These are phyloP conservation scores for Leptinotarsa tumamoca DNA, from an alignment of 2,888 invertebrate species.

Conservation along the genomic window DNA sequence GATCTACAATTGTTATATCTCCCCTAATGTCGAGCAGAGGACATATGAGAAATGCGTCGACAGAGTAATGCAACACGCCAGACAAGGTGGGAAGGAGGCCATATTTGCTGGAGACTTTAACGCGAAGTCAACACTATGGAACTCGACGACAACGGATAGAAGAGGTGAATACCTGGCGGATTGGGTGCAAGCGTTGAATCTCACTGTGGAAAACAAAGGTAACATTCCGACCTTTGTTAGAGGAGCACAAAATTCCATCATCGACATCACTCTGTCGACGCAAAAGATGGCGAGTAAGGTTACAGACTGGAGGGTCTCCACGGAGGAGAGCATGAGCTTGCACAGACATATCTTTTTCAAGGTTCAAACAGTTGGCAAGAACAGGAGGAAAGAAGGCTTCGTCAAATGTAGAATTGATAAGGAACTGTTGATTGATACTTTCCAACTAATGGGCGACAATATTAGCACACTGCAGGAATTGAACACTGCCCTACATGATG, in stretches of 20 bases:
- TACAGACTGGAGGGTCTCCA: slow-evolving; percentile 13
- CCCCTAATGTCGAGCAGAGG: slow-evolving; percentile 23
- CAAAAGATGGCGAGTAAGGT: neutral
- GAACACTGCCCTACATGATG: neutral
- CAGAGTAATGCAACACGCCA: neutral
- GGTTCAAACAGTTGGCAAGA: neutral
- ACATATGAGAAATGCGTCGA: neutral
- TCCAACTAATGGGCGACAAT: neutral
- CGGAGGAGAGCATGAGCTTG: neutral
- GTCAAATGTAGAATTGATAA: neutral
- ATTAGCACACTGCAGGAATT: neutral
- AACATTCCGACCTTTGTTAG: slow-evolving; percentile 17
- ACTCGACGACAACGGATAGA: slow-evolving; percentile 6
- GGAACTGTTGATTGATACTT: neutral
- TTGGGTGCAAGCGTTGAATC: neutral
- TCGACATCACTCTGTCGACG: slow-evolving; percentile 22
- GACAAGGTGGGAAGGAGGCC: neutral
- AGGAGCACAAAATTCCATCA: slow-evolving; percentile 12
- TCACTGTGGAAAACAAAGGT: slow-evolving; percentile 15
- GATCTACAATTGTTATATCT: slow-evolving; percentile 7
- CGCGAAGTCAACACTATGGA: neutral
- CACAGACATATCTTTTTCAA: neutral
- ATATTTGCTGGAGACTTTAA: slow-evolving; percentile 1
- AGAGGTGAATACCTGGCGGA: slow-evolving; percentile 23
- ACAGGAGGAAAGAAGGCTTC: slow-evolving; percentile 29